Evolutionary conservation across 1,140 invertebrate genomes (phyloP).

Genomic region (Temnothorax nylanderi): DNA sequence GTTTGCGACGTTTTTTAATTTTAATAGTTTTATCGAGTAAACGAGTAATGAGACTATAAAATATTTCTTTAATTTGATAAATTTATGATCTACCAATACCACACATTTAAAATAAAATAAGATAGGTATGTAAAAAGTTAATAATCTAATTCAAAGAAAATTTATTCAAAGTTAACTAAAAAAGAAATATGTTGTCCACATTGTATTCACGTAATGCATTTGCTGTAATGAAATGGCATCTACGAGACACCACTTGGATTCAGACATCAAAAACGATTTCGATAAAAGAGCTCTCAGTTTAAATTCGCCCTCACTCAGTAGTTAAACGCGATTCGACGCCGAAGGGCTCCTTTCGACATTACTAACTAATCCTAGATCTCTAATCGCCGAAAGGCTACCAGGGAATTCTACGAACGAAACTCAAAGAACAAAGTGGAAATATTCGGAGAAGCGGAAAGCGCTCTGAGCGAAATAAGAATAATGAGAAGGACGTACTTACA

Average conservation of each 20-base stretch:
- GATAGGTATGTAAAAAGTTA: too few relatives aligned
- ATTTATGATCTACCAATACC: background rate
- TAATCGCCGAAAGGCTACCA: slow-evolving; percentile 56
- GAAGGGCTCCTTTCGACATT: slow-evolving; percentile 31
- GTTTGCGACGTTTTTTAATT: slow-evolving; percentile 18
- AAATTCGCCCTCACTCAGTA: slow-evolving; percentile 42
- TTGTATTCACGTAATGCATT: background rate
- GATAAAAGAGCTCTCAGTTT: slow-evolving; percentile 17
- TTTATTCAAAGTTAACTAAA: too few relatives aligned
- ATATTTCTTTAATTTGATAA: slow-evolving; percentile 1
- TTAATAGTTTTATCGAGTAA: background rate
- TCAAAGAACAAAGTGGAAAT: slow-evolving; percentile 51
- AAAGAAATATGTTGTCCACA: too few relatives aligned
- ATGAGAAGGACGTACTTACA: slow-evolving; percentile 33
- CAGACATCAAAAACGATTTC: slow-evolving; percentile 16
- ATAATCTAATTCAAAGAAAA: too few relatives aligned
- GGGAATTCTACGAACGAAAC: slow-evolving; percentile 32
- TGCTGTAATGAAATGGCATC: background rate
- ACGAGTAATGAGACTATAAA: background rate
- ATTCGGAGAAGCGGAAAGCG: slow-evolving; percentile 9
- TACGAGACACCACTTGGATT: background rate
- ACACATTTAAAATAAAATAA: background rate
- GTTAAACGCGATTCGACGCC: slow-evolving; percentile 39
- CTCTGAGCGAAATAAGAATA: slow-evolving; percentile 35
- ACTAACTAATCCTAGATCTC: slow-evolving; percentile 53